Percentiles rank a stretch among this genome's conserved stretches.
Evolutionary conservation across 2,888 invertebrate genomes (phyloP).

Genomic region (Corythucha ciliata): DNA sequence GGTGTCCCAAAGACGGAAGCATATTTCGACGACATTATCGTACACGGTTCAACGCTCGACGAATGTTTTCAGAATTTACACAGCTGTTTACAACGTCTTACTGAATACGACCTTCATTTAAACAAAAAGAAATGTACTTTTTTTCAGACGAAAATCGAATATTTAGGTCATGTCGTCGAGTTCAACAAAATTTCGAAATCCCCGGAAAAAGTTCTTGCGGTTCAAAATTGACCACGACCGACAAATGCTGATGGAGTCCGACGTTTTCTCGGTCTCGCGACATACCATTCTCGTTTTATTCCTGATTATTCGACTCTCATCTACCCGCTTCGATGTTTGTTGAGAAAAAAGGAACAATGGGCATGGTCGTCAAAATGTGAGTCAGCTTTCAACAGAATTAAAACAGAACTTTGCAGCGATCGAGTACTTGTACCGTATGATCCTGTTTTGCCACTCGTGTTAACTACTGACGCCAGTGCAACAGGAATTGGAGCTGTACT

Average conservation of each 20-base stretch:
- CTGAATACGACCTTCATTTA: constrained; percentile 9
- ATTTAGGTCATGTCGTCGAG: constrained; percentile 15
- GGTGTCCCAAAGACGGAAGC: neutral
- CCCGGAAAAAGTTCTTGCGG: constrained; percentile 21
- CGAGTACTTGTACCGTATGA: constrained; percentile 31
- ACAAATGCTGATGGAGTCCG: constrained; percentile 17
- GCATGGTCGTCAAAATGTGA: constrained; percentile 30
- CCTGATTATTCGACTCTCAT: constrained; percentile 24
- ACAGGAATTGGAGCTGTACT: constrained; percentile 24
- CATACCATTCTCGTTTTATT: constrained; percentile 17
- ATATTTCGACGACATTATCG: constrained; percentile 15
- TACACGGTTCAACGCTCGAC: constrained; percentile 13
- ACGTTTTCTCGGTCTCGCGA: constrained; percentile 15
- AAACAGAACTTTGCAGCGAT: constrained; percentile 31
- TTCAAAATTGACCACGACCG: constrained; percentile 19
- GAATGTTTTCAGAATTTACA: neutral
- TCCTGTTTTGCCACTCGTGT: constrained; percentile 27
- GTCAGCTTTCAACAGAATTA: constrained; percentile 30
- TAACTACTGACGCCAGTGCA: constrained; percentile 29
- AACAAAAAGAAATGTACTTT: constrained; percentile 16
- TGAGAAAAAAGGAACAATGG: constrained; percentile 26
- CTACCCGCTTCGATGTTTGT: constrained; percentile 26
- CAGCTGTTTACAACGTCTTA: neutral
- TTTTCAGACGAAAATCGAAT: constrained; percentile 14
- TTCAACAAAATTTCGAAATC: constrained; percentile 16